Evolutionary conservation across 2,797 vertebrate species (phyloP).

Genomic region (Hydrophis major): DNA sequence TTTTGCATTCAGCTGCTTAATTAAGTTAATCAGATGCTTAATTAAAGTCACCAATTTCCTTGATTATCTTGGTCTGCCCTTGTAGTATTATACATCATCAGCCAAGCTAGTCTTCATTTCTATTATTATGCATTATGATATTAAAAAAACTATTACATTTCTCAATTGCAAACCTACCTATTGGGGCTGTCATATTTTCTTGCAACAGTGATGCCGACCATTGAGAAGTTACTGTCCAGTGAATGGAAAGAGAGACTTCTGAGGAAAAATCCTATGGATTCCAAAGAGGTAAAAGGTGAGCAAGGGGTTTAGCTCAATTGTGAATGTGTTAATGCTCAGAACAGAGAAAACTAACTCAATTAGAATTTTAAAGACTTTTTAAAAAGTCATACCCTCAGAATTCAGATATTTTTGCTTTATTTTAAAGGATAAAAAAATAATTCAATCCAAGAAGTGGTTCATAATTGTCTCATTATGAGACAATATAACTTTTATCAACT

Average conservation of each 20-base stretch:
- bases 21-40: not conserved
- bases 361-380: not conserved
- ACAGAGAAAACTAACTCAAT: not conserved
- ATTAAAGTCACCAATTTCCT: not conserved
- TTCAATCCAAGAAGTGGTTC: not conserved
- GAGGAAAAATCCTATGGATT: slow-evolving; percentile 75
- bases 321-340: not conserved
- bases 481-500: not conserved
- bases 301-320: not conserved
- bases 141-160: not conserved
- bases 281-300: slow-evolving; percentile 89
- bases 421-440: not conserved
- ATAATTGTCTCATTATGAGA: not conserved
- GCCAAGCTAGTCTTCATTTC: not conserved
- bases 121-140: not conserved
- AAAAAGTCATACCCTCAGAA: not conserved
- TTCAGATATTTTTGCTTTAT: not conserved
- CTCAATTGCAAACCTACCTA: not conserved
- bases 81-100: not conserved
- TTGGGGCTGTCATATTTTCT: rapidly evolving
- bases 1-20: not conserved
- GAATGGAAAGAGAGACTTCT: slow-evolving; percentile 92
- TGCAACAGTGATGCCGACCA: slow-evolving; percentile 85
- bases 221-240: slow-evolving; percentile 89
- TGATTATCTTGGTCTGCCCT: not conserved